Evolutionary conservation across 2,113 vertebrate species (phyloP), one percentile per base, ranked within the genome.

Genomic region (Sceloporus tristichus): DNA sequence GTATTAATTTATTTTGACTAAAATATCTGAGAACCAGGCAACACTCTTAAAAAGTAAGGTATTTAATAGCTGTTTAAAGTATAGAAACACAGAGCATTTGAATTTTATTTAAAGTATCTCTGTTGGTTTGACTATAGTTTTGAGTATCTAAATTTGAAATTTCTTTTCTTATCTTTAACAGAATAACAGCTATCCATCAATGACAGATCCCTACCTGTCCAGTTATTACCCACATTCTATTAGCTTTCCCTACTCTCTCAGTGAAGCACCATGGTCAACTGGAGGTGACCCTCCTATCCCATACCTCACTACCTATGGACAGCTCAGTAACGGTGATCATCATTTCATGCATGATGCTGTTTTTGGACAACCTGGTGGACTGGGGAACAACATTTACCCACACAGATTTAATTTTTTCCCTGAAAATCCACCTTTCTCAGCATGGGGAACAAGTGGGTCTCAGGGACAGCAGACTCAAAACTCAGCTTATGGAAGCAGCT

Each of bases 171-270:
- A 89, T 87, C 91, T 91, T 94, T 90, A 94, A 87, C 97, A 99
- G 98, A 98, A 97, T 95, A 99, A 97, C 98, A 99, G 98, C 95
- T 99, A 99, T 95, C 98, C 98, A 96, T 99, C 98, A 93, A 98
- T 99, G 98, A 98, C 98, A 38, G 98, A 99, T 94, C 98, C 98
- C 80, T 99, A 99, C 94, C 92, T 99, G 95, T 97, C 98, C 94
- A 98, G 98, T 97, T 99, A 99, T 89, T 99, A 99, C 88, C 98
- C 98, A 42, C 98, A 98, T n/a, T 99, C 98, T 86, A 98, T 99
- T 91, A 98, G 98, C 87, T 99, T 99, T 91, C 98, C 98, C 5
- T 99, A 99, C 93, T 98, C 98, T 79, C 98, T 99, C 95, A 99
- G 96, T 93, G 98, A 99, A 96, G 98, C 98, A 53, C 98, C 98